phyloP scores from a whole-genome alignment of 2,888 invertebrate genomes.

The Netelia fuscicornis region DNA sequence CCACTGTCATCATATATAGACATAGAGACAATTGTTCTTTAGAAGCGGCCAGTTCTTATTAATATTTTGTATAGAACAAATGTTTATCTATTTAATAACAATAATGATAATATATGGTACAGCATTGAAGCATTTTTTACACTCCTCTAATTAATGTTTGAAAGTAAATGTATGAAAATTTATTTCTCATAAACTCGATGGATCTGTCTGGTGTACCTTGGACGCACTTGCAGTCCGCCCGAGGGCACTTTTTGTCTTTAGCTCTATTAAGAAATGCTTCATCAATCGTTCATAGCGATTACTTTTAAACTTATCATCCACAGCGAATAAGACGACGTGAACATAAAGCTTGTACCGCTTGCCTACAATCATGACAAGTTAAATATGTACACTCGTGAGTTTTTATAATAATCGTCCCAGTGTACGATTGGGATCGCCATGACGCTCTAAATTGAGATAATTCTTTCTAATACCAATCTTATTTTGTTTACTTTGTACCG shows the following conservation, averaged over 20 bases:
- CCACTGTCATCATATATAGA: not conserved
- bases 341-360: conserved; percentile 12
- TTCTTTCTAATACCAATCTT: not conserved
- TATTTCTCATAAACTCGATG: conserved; percentile 45
- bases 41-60: conserved; percentile 77
- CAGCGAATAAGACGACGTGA: conserved; percentile 48
- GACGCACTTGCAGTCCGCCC: conserved; percentile 28
- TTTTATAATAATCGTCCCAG: conserved; percentile 19
- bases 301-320: conserved; percentile 24
- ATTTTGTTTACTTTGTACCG: conserved; percentile 21
- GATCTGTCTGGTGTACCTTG: conserved; percentile 64
- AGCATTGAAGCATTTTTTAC: conserved; percentile 23
- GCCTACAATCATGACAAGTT: conserved; percentile 49
- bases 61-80: conserved; percentile 71
- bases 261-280: conserved; percentile 57
- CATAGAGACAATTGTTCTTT: conserved; percentile 60
- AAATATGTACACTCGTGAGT: not conserved
- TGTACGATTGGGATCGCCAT: conserved; percentile 12
- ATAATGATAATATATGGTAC: conserved; percentile 35
- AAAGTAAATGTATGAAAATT: not conserved
- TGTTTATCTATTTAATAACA: conserved; percentile 65
- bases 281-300: conserved; percentile 37
- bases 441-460: not conserved
- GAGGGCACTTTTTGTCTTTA: conserved; percentile 33
- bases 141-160: not conserved